These are phyloP conservation scores for Lophochroa leadbeateri DNA, from an alignment of 2,113 vertebrate genomes.

Conservation along the genomic window DNA sequence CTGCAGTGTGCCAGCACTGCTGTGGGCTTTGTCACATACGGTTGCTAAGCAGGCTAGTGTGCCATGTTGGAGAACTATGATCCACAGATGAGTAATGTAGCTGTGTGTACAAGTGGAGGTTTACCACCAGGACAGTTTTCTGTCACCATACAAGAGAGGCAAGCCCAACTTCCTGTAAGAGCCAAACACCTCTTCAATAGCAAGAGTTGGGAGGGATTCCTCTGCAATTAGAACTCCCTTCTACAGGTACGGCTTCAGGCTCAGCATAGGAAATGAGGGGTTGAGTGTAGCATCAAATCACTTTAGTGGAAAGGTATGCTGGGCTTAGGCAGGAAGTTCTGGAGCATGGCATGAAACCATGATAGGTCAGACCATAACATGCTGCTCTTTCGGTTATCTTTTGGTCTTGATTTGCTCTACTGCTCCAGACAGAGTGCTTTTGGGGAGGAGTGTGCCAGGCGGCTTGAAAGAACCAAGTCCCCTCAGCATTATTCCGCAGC, in stretches of 20 bases:
- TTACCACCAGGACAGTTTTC: background rate
- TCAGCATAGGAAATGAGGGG: background rate
- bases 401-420: background rate
- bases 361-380: background rate
- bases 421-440: background rate
- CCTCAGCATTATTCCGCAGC: background rate
- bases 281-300: background rate
- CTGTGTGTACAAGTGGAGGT: background rate
- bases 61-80: background rate
- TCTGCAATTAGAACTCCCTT: background rate
- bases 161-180: background rate
- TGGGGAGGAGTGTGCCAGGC: background rate
- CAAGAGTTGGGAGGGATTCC: background rate
- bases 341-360: background rate
- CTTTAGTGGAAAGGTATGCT: background rate
- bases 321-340: background rate
- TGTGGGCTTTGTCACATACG: background rate
- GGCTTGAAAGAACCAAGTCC: background rate
- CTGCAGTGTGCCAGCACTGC: background rate
- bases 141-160: background rate
- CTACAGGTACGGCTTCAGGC: background rate
- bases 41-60: background rate
- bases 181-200: background rate
- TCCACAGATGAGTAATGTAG: accelerated
- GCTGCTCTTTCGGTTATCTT: background rate